These are phyloP conservation scores for Papilio xuthus DNA, from an alignment of 1,140 invertebrate species.

Conservation along the genomic window DNA sequence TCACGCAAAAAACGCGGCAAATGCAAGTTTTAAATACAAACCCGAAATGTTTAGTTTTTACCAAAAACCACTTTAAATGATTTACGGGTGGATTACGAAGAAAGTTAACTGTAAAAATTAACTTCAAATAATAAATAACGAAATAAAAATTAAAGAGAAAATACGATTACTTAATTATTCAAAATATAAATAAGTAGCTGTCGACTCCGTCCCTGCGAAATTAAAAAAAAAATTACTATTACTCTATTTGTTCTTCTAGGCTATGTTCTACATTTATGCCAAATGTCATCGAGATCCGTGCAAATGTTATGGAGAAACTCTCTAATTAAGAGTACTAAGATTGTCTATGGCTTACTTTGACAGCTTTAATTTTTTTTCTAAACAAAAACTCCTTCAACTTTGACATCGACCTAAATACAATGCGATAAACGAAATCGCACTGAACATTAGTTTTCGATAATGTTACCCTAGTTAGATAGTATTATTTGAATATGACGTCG, in stretches of 20 bases:
- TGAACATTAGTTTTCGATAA: background rate
- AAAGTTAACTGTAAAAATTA: background rate
- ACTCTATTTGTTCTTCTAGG: no score
- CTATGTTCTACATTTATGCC: no score
- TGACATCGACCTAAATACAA: background rate
- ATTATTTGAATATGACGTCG: no score
- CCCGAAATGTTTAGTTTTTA: slow-evolving; percentile 2
- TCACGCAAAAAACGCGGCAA: slow-evolving; percentile 19
- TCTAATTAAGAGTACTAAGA: background rate
- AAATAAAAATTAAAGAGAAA: no score
- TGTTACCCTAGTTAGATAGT: background rate
- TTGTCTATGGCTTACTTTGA: background rate
- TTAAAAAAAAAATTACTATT: no score
- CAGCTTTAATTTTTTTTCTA: background rate
- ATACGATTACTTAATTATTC: no score
- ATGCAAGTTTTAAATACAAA: background rate
- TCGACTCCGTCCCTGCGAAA: no score
- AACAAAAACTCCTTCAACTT: background rate
- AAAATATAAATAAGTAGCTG: no score
- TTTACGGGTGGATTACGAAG: background rate
- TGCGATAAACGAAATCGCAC: background rate
- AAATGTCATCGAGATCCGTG: no score
- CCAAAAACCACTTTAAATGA: background rate
- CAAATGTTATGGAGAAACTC: no score
- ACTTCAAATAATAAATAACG: background rate